Conservation (phyloP, 1,140 invertebrate genomes). For the Andricus grossulariae region DNA sequence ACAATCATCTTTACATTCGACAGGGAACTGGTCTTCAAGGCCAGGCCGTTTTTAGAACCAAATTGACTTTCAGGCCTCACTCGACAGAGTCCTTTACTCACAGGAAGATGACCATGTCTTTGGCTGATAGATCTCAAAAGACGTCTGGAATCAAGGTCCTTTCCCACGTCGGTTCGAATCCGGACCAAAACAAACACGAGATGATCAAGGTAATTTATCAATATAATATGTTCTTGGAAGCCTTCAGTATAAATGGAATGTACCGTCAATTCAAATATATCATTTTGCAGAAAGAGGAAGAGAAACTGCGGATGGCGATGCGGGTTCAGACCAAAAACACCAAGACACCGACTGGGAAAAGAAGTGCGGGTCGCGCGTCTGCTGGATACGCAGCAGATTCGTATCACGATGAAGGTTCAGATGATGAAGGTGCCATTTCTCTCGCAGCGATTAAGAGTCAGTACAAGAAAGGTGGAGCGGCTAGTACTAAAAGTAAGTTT, state of each 20-base stretch:
- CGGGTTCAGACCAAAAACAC: conserved; percentile 83
- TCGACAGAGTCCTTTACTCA: conserved; percentile 99
- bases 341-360: conserved; percentile 78
- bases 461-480: conserved; percentile 82
- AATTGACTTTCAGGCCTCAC: conserved; percentile 97
- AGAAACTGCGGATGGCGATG: conserved; percentile 91
- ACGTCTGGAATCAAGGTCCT: conserved; percentile 97
- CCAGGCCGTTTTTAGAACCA: conserved; percentile 97
- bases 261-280: conserved; percentile 2
- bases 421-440: conserved; percentile 94
- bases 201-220: conserved; percentile 86
- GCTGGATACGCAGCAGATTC: conserved; percentile 74
- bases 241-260: conserved; percentile 32
- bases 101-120: conserved; percentile 97
- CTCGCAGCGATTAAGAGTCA: conserved; percentile 96
- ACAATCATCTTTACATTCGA: conserved; percentile 91
- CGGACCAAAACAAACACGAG: conserved; percentile 92
- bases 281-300: conserved; percentile 91
- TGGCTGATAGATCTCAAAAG: conserved; percentile 98
- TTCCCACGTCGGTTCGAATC: conserved; percentile 95
- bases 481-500: conserved; percentile 75
- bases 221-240: conserved; percentile 34
- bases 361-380: conserved; percentile 79
- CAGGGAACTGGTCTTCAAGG: conserved; percentile 98
- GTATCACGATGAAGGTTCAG: conserved; percentile 88